Percentiles rank a stretch among this genome's conserved stretches.
Conservation (phyloP, 2,113 vertebrate genomes). For the Percina caprodes region DNA sequence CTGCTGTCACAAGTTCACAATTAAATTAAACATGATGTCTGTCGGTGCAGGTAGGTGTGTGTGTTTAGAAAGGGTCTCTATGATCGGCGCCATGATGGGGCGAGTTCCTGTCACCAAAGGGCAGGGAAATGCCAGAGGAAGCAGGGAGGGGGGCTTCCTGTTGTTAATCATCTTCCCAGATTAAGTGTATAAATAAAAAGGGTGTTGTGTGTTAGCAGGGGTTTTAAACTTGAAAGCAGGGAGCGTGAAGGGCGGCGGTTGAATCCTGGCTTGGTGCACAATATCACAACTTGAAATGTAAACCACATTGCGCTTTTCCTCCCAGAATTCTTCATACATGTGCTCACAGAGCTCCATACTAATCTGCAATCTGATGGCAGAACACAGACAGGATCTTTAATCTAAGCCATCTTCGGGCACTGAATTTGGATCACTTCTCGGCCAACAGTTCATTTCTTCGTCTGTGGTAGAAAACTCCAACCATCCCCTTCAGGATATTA, state of each 20-base stretch:
- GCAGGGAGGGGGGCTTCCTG: conserved; percentile 74
- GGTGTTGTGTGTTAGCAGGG: conserved; percentile 6
- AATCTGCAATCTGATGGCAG: conserved; percentile 22
- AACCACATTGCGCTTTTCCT: background rate
- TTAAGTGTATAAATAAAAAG: conserved; percentile 76
- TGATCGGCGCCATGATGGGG: background rate
- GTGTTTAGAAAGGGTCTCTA: background rate
- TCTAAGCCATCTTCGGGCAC: conserved; percentile 23
- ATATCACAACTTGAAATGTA: background rate
- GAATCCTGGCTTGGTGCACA: background rate
- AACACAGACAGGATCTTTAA: conserved; percentile 50
- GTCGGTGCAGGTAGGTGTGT: background rate
- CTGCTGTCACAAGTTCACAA: background rate
- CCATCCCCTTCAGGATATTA: conserved; percentile 57
- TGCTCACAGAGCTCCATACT: conserved; percentile 4
- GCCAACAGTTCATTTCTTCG: conserved; percentile 34
- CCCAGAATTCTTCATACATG: background rate
- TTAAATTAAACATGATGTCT: background rate
- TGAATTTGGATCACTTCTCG: conserved; percentile 14
- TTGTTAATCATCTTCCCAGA: conserved; percentile 78
- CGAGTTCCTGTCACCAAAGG: conserved; percentile 67
- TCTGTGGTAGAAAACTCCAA: conserved; percentile 22
- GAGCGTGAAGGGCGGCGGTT: background rate
- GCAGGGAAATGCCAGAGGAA: conserved; percentile 79
- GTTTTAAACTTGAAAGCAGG: conserved; percentile 2